Evolutionary conservation across 92 coral and sea anemone genomes (phyloP).

Genomic region (Muricea muricata): DNA sequence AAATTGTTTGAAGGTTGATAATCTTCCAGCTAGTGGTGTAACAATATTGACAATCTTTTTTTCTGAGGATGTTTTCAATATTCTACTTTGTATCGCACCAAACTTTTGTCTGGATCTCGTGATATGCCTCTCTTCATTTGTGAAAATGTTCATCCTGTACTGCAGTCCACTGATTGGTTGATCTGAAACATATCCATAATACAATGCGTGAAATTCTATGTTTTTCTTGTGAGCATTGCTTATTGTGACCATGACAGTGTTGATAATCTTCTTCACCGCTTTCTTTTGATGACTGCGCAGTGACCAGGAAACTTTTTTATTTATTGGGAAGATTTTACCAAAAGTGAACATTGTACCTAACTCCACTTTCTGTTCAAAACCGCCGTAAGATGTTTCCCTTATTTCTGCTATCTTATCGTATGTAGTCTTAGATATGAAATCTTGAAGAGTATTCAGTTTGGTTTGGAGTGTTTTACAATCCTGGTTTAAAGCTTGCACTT

Average conservation of each 20-base stretch:
- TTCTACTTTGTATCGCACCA: slow-evolving; percentile 80
- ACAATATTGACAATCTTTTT: slow-evolving; percentile 79
- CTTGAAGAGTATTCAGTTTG: not conserved
- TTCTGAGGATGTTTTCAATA: too few species aligned
- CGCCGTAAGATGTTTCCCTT: not conserved
- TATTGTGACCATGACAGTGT: not conserved
- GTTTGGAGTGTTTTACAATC: not conserved
- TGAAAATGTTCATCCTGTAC: slow-evolving; percentile 66
- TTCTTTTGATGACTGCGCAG: not conserved
- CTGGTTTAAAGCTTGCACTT: not conserved
- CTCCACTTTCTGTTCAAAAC: not conserved
- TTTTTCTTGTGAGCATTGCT: slow-evolving; percentile 56
- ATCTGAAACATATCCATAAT: slow-evolving; percentile 87
- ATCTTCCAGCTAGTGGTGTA: slow-evolving; percentile 89
- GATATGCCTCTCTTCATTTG: not conserved
- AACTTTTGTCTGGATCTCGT: slow-evolving; percentile 65
- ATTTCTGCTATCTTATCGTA: not conserved
- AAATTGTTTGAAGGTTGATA: slow-evolving; percentile 78
- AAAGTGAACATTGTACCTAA: not conserved
- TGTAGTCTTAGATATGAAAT: not conserved
- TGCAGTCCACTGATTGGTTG: slow-evolving; percentile 88
- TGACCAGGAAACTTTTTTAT: slow-evolving; percentile 11
- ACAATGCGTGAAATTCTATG: slow-evolving; percentile 82
- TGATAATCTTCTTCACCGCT: not conserved
- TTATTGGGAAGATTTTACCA: not conserved